Percentiles rank a stretch among this genome's conserved stretches.
These are phyloP conservation scores for Coptodon bakossiorum DNA, from an alignment of 2,113 vertebrate species.

Conservation along the genomic window DNA sequence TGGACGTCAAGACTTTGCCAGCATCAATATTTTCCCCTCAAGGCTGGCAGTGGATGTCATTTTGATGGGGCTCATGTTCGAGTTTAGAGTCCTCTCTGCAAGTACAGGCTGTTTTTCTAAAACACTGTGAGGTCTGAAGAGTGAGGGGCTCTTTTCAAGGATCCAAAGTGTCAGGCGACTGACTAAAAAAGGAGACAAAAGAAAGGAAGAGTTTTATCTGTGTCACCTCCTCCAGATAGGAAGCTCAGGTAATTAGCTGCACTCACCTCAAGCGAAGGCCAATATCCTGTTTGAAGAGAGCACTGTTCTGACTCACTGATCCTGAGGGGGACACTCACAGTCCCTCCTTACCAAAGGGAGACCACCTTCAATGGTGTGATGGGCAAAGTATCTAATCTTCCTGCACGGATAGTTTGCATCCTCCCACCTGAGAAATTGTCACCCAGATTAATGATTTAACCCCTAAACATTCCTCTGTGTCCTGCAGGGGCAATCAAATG, in stretches of 20 bases:
- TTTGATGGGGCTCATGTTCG: conserved; percentile 19
- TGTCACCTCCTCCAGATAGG: conserved; percentile 69
- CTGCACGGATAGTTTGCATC: conserved; percentile 22
- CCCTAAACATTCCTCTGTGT: not conserved
- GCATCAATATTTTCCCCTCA: conserved; percentile 72
- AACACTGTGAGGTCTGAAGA: not conserved
- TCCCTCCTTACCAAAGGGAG: not conserved
- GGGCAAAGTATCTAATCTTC: conserved; percentile 35
- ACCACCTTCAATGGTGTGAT: conserved; percentile 40
- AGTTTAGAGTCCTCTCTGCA: conserved; percentile 29
- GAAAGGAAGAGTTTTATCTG: conserved; percentile 62
- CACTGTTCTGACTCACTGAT: conserved; percentile 67
- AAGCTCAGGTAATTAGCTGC: conserved; percentile 66
- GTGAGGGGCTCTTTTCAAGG: not conserved
- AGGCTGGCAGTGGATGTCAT: conserved; percentile 38
- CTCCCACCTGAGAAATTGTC: conserved; percentile 38
- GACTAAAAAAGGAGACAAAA: conserved; percentile 31
- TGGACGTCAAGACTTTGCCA: conserved; percentile 55
- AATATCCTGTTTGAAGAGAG: conserved; percentile 67
- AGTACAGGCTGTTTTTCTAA: not conserved
- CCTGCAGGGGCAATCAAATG: not conserved
- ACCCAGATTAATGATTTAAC: conserved; percentile 31
- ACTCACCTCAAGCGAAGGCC: conserved; percentile 49
- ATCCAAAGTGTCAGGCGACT: not conserved
- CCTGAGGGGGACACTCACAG: not conserved